Base-by-base conservation (phyloP, 1,140 invertebrate species). In the Drosophila fuyamai region DNA sequence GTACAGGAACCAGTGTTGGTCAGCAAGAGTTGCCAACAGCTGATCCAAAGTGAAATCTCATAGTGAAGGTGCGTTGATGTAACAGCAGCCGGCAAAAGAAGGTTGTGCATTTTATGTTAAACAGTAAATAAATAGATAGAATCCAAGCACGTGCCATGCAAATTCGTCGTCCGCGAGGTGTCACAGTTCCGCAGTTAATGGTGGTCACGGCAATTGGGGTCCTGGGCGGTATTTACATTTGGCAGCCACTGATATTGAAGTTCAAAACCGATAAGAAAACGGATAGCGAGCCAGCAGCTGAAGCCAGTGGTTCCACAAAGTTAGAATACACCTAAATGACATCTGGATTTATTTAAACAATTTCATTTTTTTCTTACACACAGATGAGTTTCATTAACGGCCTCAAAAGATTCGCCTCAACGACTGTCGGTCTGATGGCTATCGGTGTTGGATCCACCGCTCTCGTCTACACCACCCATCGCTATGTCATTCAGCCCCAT, bases 331-430 rank as follows among this genome's bases (percentile, higher is more conserved):
- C 35, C 23, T 10, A 9, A 10, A 18, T 23, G 0, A 47, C 6
- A 12, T 13, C 8, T 2, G 6, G 10, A 1, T 18, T 10, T 4
- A 18, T 18, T 2, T 44, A 44, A 44, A 2, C n/a, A 0, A n/a
- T 8, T 65, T 27, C 18, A 41, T 41, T 72, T n/a, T 32, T 4
- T 53, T 56, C 71, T 82, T 74, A 81, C 5, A 76, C 84, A 0
- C 75, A 91, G 72, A 93, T 93, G 80, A 94, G 75, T 57, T 77
- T 79, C 73, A 93, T 89, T 76, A 94, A 91, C 48, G 78, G 62
- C 50, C 44, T 93, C 59, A 62, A 92, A 67, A 60, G 59, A 48
- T 70, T 89, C 60, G 68, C 92, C 57, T 60, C 84, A 61, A 66
- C 89, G 35, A 74, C 92, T 76, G 71, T 92, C 79, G 79, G 92